A percentile compares a stretch with the other conserved stretches of the same genome.
Evolutionary conservation across 2,113 vertebrate species (phyloP).

Genomic region (Gopherus flavomarginatus): DNA sequence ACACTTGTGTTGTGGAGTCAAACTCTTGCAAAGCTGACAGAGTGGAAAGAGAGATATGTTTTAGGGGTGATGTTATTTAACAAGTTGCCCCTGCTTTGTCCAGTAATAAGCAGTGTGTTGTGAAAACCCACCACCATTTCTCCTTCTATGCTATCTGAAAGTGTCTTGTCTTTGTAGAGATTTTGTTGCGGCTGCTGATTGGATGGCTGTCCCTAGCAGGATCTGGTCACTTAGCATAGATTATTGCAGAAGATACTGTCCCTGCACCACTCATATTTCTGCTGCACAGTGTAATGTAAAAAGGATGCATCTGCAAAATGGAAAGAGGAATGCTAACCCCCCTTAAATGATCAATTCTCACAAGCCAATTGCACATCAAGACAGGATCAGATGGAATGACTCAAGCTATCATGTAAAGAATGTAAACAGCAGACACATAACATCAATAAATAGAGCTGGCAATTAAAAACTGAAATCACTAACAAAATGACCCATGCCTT

Average conservation of each 20-base stretch:
- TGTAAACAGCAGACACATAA: neutral
- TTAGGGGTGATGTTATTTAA: neutral
- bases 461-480: neutral
- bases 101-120: neutral
- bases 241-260: neutral
- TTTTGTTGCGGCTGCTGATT: neutral
- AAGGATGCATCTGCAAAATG: neutral
- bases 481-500: neutral
- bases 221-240: neutral
- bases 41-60: neutral
- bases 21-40: neutral
- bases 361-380: neutral
- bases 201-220: neutral
- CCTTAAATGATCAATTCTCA: neutral
- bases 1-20: neutral
- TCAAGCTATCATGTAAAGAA: neutral
- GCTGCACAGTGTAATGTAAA: neutral
- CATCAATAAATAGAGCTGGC: neutral
- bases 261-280: neutral
- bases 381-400: neutral
- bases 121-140: neutral
- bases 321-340: neutral
- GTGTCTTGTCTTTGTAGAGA: neutral
- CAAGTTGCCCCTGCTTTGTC: neutral
- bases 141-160: neutral